Percentiles rank a stretch among this genome's conserved stretches.
Evolutionary conservation across 2,797 vertebrate species (phyloP).

Genomic region (Parauchenoglanis ngamensis): DNA sequence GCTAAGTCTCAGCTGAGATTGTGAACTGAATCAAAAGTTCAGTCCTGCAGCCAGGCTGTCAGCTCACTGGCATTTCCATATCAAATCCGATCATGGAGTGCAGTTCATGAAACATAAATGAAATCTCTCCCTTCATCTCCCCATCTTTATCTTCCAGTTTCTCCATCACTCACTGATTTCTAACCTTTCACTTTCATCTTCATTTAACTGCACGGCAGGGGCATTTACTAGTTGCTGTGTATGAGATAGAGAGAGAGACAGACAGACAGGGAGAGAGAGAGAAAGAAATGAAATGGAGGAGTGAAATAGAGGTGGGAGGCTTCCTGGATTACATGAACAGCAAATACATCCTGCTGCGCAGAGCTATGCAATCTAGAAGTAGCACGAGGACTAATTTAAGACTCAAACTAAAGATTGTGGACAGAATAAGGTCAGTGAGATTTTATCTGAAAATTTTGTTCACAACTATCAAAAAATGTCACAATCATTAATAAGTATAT

Average conservation of each 20-base stretch:
- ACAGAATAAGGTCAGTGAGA: neutral
- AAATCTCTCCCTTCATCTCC: slow-evolving; percentile 8
- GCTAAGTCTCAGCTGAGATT: slow-evolving; percentile 13
- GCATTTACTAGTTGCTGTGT: neutral
- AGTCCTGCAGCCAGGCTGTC: slow-evolving; percentile 20
- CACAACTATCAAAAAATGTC: neutral
- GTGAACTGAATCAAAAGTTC: slow-evolving; percentile 33
- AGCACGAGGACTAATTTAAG: neutral
- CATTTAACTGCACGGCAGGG: slow-evolving; percentile 2
- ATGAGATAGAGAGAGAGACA: neutral
- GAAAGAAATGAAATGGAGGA: neutral
- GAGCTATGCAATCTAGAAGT: neutral
- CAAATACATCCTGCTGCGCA: slow-evolving; percentile 12
- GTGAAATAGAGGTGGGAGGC: neutral
- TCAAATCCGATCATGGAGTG: slow-evolving; percentile 24
- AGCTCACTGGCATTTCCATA: slow-evolving; percentile 33
- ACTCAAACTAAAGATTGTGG: neutral
- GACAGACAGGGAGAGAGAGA: neutral
- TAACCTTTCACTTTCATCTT: slow-evolving; percentile 24
- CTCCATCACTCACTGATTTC: slow-evolving; percentile 7
- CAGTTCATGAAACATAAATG: slow-evolving; percentile 32
- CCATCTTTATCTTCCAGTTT: slow-evolving; percentile 4
- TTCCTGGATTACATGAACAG: slow-evolving; percentile 17
- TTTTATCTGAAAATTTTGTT: neutral
- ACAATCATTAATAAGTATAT: neutral